phyloP scores from a whole-genome alignment of 2,888 invertebrate genomes.

The Cerceris ruficornis region DNA sequence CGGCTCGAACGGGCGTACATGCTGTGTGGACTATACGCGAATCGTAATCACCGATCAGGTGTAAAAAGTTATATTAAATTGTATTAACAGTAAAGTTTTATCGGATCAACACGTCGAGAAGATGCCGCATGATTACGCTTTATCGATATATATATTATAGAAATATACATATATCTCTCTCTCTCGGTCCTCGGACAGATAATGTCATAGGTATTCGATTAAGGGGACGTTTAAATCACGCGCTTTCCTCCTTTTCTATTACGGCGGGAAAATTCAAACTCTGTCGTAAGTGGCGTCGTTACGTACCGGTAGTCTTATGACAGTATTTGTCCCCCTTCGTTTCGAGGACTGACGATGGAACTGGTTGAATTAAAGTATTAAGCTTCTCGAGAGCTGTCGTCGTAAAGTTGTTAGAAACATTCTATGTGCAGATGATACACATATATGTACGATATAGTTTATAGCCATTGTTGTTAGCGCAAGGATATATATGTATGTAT shows the following conservation, averaged over 20 bases:
- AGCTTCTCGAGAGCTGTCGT: constrained; percentile 51
- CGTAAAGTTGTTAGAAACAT: constrained; percentile 53
- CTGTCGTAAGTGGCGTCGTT: not conserved
- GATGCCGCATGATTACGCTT: constrained; percentile 32
- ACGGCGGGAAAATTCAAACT: not conserved
- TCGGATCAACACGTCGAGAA: constrained; percentile 14
- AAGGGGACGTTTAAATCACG: too few relatives aligned
- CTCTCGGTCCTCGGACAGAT: constrained; percentile 16
- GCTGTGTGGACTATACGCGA: constrained; percentile 78
- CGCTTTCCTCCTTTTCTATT: too few relatives aligned
- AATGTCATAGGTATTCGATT: not conserved
- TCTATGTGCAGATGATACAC: constrained; percentile 37
- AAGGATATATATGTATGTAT: constrained; percentile 38
- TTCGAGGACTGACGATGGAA: constrained; percentile 21
- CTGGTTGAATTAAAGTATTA: constrained; percentile 37
- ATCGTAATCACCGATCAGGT: constrained; percentile 58
- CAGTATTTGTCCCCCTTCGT: constrained; percentile 11
- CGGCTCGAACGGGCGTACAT: constrained; percentile 58
- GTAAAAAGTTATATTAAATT: constrained; percentile 52
- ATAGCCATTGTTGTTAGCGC: constrained; percentile 56
- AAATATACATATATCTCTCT: not conserved
- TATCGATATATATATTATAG: constrained; percentile 27
- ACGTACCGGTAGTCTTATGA: not conserved
- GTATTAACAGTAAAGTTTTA: constrained; percentile 39
- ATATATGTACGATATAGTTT: constrained; percentile 56